Conservation (phyloP, 2,797 vertebrate species). For the Gadopsis marmoratus region DNA sequence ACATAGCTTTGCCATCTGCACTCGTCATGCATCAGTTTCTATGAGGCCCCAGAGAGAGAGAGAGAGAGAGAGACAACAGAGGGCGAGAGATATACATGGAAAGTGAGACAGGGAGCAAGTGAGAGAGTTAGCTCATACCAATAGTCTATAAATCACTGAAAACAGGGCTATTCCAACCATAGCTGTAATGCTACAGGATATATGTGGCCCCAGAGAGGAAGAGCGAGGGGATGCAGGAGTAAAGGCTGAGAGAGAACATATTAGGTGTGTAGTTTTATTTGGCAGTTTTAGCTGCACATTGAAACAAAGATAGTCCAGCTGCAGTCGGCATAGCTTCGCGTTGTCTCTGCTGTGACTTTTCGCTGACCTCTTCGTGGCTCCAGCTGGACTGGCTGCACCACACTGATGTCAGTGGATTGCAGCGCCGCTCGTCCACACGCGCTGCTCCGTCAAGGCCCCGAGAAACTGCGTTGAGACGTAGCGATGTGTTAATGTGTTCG, state of each 20-base stretch:
- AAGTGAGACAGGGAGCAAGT: conserved; percentile 39
- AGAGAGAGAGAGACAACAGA: conserved; percentile 21
- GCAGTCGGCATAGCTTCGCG: conserved; percentile 14
- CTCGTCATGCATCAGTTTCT: conserved; percentile 65
- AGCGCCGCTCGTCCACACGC: neutral
- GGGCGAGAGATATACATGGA: conserved; percentile 29
- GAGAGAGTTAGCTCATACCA: conserved; percentile 40
- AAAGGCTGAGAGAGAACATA: conserved; percentile 28
- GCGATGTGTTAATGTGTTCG: neutral
- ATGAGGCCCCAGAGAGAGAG: conserved; percentile 64
- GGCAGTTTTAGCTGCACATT: conserved; percentile 43
- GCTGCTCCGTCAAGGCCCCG: neutral
- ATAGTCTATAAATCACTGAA: conserved; percentile 60
- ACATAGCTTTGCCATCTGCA: conserved; percentile 53
- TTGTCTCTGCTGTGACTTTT: conserved; percentile 23
- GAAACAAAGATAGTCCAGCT: conserved; percentile 47
- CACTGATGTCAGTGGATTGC: conserved; percentile 35
- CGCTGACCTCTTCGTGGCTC: conserved; percentile 36
- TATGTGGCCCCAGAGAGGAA: conserved; percentile 65
- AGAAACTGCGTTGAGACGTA: neutral
- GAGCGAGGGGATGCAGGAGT: conserved; percentile 20
- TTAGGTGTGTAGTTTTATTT: conserved; percentile 58
- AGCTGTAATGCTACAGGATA: conserved; percentile 52
- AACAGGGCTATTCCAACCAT: conserved; percentile 43
- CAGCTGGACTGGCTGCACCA: conserved; percentile 34